Percentiles rank a stretch among this genome's conserved stretches.
Evolutionary conservation across 1,140 invertebrate genomes (phyloP).

Genomic region (Augochlora pura): DNA sequence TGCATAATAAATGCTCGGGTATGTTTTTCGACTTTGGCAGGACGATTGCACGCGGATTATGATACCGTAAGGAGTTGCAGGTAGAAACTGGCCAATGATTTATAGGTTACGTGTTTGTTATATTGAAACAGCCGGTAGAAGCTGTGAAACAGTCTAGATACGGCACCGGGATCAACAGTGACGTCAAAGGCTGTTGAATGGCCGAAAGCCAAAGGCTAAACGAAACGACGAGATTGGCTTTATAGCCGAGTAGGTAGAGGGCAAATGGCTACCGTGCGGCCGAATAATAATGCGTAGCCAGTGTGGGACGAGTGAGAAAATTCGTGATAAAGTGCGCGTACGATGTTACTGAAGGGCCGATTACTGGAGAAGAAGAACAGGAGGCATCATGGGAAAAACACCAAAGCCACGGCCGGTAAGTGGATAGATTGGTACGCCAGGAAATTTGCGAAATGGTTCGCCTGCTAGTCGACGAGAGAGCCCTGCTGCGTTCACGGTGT

Average conservation of each 20-base stretch:
- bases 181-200: conserved; percentile 64
- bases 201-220: conserved; percentile 70
- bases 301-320: conserved; percentile 53
- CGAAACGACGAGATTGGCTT: conserved; percentile 52
- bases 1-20: not conserved
- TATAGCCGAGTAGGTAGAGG: conserved; percentile 61
- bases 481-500: conserved; percentile 43
- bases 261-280: conserved; percentile 75
- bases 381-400: conserved; percentile 74
- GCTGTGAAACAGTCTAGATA: not conserved
- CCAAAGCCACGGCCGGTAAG: conserved; percentile 77
- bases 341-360: conserved; percentile 76
- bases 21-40: too few species aligned
- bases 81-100: not conserved
- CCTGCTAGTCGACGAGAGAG: conserved; percentile 64
- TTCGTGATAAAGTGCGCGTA: conserved; percentile 64
- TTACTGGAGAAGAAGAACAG: conserved; percentile 69
- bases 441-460: conserved; percentile 63
- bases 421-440: conserved; percentile 60
- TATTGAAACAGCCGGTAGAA: not conserved
- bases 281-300: conserved; percentile 74
- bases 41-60: too few species aligned
- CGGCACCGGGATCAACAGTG: conserved; percentile 51
- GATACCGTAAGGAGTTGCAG: not conserved
- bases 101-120: not conserved